Evolutionary conservation across 2,113 vertebrate genomes (phyloP).

Genomic region (Pygoscelis adeliae): DNA sequence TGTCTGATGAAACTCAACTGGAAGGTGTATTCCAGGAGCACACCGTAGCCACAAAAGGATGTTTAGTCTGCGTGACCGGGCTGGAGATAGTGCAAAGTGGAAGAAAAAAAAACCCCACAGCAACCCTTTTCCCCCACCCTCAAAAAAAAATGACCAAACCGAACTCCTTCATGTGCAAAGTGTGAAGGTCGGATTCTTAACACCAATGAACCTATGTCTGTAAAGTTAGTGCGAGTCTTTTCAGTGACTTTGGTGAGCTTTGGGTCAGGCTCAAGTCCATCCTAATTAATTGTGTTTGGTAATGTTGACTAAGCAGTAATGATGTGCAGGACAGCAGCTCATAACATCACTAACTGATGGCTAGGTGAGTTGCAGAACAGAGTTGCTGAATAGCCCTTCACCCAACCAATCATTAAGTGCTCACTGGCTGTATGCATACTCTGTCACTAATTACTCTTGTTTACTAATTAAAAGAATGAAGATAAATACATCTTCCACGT

Average conservation of each 20-base stretch:
- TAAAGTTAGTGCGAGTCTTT: background rate
- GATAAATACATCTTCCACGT: background rate
- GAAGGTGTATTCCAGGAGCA: background rate
- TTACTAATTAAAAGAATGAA: background rate
- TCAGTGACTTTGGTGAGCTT: background rate
- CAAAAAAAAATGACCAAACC: background rate
- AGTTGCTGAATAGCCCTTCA: background rate
- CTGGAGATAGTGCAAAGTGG: background rate
- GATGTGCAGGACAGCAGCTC: background rate
- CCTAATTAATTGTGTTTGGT: background rate
- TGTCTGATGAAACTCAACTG: background rate
- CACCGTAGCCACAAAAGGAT: background rate
- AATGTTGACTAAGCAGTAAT: background rate
- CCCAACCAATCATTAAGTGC: background rate
- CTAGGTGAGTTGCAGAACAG: background rate
- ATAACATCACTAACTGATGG: background rate
- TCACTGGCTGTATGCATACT: background rate
- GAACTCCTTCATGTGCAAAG: background rate
- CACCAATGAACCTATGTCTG: rapidly evolving
- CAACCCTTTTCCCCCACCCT: background rate
- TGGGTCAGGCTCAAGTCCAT: background rate
- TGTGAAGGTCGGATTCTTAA: background rate
- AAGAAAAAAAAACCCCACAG: background rate
- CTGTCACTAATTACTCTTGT: background rate
- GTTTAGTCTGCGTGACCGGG: background rate